Evolutionary conservation across 2,113 vertebrate species (phyloP).

Genomic region (Perca fluviatilis): DNA sequence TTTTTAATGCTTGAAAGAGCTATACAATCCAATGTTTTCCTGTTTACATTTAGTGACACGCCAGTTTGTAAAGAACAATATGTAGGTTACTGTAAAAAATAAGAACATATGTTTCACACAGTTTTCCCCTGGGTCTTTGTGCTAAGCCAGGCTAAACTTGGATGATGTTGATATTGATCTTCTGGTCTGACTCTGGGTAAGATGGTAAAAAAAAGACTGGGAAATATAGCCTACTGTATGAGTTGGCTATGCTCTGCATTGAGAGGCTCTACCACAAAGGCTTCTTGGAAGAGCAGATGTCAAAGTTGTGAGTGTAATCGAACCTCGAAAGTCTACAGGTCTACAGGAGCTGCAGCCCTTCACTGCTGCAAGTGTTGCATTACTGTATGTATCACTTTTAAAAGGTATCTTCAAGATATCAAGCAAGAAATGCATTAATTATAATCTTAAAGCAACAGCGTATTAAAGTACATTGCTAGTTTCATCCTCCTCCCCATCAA

Average conservation of each 20-base stretch:
- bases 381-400: neutral
- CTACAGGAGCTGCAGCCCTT: neutral
- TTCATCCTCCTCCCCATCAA: neutral
- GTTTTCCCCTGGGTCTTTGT: neutral
- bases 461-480: neutral
- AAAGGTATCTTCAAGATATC: neutral
- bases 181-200: constrained; percentile 4
- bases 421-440: neutral
- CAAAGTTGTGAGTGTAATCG: neutral
- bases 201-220: neutral
- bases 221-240: neutral
- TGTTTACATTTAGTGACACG: neutral
- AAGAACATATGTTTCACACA: neutral
- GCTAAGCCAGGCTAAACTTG: constrained; percentile 13
- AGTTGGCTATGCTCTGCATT: neutral
- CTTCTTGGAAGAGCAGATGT: neutral
- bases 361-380: neutral
- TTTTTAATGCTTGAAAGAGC: neutral
- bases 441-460: no score
- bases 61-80: neutral
- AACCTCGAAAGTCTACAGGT: neutral
- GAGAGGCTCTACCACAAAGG: neutral
- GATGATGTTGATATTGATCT: constrained; percentile 10
- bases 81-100: neutral
- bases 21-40: neutral